Evolutionary conservation across 1,140 invertebrate species (phyloP).

Genomic region (Archegozetes longisetosus): DNA sequence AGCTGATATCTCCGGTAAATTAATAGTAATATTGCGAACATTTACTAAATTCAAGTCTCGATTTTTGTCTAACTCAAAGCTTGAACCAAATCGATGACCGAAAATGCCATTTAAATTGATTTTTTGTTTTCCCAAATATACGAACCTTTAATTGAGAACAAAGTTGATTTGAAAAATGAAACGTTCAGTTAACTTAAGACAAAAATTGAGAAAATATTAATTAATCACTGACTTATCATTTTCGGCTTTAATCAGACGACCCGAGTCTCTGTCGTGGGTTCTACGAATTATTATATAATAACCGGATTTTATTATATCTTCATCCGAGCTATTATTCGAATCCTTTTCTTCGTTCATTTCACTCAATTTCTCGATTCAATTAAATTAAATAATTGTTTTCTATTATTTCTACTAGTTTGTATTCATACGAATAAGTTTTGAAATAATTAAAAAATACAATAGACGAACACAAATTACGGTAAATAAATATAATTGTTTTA

Average conservation of each 20-base stretch:
- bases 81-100: constrained; percentile 53
- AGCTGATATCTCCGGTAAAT: not conserved
- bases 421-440: too few relatives aligned
- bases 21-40: constrained; percentile 3
- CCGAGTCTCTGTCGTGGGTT: not conserved
- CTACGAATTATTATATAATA: constrained; percentile 5
- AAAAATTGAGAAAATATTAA: not conserved
- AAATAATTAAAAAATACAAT: too few relatives aligned
- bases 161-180: not conserved
- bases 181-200: not conserved
- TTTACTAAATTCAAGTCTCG: constrained; percentile 31
- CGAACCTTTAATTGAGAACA: constrained; percentile 20
- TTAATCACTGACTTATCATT: not conserved
- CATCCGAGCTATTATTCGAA: too few relatives aligned
- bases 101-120: constrained; percentile 49
- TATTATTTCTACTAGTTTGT: too few relatives aligned
- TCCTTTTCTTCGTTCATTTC: too few relatives aligned
- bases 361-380: too few relatives aligned
- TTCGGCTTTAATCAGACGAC: constrained; percentile 7
- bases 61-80: constrained; percentile 53
- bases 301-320: constrained; percentile 1
- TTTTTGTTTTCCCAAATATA: constrained; percentile 30
- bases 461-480: too few relatives aligned
- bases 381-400: too few relatives aligned
- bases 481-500: too few relatives aligned